Evolutionary conservation across 2,888 invertebrate genomes (phyloP).

Genomic region (Stenodema calcarata): DNA sequence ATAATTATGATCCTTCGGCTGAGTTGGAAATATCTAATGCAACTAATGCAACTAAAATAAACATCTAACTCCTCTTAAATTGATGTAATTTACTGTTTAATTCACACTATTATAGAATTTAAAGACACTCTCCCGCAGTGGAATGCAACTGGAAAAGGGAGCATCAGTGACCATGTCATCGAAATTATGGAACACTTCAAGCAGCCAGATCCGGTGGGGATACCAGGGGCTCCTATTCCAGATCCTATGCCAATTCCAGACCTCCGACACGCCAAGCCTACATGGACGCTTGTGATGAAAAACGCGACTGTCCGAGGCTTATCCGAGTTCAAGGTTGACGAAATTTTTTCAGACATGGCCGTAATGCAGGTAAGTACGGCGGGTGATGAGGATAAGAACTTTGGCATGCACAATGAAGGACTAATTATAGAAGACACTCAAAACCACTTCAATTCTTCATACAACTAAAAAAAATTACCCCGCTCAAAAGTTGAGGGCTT

Average conservation of each 20-base stretch:
- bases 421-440: no score
- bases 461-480: no score
- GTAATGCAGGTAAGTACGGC: conserved; percentile 76
- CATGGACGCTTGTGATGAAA: conserved; percentile 72
- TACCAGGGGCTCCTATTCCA: conserved; percentile 79
- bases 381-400: no score
- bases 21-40: no score
- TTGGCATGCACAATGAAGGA: no score
- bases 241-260: conserved; percentile 84
- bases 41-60: no score
- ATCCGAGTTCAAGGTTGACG: conserved; percentile 77
- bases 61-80: no score
- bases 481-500: no score
- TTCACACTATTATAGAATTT: no score
- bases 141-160: conserved; percentile 1
- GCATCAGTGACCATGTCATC: conserved; percentile 67
- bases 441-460: no score
- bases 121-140: neutral
- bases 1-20: no score
- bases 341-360: conserved; percentile 74
- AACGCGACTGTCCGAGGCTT: conserved; percentile 76
- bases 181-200: conserved; percentile 80
- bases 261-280: conserved; percentile 73
- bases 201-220: conserved; percentile 78
- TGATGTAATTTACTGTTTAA: no score